Percentiles rank a stretch among this genome's conserved stretches.
phyloP scores from a whole-genome alignment of 2,113 vertebrate genomes.

The Carassius gibelio region DNA sequence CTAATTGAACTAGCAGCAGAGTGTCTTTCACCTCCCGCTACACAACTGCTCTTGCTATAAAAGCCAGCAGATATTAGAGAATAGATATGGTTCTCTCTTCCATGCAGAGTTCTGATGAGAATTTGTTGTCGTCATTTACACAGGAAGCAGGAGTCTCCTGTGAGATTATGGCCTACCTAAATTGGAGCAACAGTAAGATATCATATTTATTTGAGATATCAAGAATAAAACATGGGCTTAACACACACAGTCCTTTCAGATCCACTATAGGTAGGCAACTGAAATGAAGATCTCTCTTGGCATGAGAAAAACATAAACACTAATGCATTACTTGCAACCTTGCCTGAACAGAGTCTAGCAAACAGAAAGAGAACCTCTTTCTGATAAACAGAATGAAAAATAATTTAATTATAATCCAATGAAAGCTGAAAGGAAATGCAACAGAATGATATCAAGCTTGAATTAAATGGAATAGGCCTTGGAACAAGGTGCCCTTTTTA shows the following conservation, averaged over 20 bases:
- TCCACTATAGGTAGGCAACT: neutral
- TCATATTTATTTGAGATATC: constrained; percentile 16
- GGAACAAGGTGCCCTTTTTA: neutral
- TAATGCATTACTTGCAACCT: neutral
- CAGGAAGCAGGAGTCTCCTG: neutral
- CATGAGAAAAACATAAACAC: neutral
- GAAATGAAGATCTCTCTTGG: neutral
- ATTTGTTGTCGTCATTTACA: constrained; percentile 16
- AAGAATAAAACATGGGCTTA: constrained; percentile 1
- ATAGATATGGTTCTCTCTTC: constrained; percentile 18
- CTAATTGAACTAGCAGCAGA: constrained; percentile 32
- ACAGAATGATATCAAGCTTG: constrained; percentile 12
- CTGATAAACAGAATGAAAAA: neutral
- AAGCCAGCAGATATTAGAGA: constrained; percentile 1
- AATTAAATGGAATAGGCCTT: neutral
- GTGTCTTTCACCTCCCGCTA: constrained; percentile 10
- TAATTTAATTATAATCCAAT: constrained; percentile 12
- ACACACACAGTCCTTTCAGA: constrained; percentile 6
- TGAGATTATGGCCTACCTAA: constrained; percentile 19
- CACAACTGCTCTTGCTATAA: constrained; percentile 33
- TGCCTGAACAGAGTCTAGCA: neutral
- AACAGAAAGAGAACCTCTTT: neutral
- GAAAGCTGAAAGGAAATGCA: neutral
- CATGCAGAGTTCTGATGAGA: constrained; percentile 29
- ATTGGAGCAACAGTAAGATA: constrained; percentile 30